These are phyloP conservation scores for Temnothorax longispinosus DNA, from an alignment of 1,140 invertebrate genomes.

Conservation along the genomic window DNA sequence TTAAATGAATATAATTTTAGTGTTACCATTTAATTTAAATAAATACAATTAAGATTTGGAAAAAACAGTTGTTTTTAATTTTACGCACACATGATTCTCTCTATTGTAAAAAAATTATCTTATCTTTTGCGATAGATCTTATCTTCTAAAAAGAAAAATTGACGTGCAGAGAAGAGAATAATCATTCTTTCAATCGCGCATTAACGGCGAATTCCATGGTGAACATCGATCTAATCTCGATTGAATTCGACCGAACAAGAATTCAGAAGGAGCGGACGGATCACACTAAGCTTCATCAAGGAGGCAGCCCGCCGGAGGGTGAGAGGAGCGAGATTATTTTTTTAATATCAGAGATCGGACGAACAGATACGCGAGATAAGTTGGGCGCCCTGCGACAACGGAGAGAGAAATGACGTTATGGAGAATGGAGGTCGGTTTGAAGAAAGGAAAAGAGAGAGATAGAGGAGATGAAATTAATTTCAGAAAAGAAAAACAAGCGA, in stretches of 20 bases:
- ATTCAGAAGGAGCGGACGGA: neutral
- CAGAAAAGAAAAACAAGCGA: conserved; percentile 73
- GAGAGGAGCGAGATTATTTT: conserved; percentile 54
- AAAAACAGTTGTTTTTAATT: neutral
- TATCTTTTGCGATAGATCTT: neutral
- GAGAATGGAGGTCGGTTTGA: neutral
- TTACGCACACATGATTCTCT: neutral
- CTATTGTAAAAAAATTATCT: conserved; percentile 2
- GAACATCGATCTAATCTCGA: neutral
- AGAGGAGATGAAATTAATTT: conserved; percentile 70
- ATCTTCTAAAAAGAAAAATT: neutral
- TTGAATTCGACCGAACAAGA: neutral
- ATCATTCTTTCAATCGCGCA: neutral
- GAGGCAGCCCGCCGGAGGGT: neutral
- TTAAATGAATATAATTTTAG: neutral
- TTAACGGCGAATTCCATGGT: conserved; percentile 1
- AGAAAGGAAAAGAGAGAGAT: neutral
- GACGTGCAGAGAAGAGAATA: neutral
- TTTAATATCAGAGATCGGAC: conserved; percentile 59
- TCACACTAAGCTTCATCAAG: conserved; percentile 14
- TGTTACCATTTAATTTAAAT: neutral
- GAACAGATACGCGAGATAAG: neutral
- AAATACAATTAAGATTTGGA: neutral
- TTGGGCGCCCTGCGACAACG: neutral
- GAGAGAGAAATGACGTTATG: neutral